Evolutionary conservation across 2,113 vertebrate genomes (phyloP), one percentile per base, ranked within the genome.

Genomic region (Copsychus sechellarum): DNA sequence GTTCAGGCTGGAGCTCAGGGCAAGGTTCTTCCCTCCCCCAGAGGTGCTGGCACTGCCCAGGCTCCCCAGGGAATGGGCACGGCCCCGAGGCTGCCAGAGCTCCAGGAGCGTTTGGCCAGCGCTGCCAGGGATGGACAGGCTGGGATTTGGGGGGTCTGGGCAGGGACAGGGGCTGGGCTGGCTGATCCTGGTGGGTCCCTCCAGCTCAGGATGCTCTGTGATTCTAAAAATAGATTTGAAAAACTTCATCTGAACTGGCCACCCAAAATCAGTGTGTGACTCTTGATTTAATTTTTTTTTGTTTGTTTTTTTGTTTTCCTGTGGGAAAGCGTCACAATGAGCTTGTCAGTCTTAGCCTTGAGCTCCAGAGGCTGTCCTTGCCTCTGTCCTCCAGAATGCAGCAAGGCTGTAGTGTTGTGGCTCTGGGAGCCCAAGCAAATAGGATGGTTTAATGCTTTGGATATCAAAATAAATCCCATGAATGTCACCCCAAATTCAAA

Each of bases 101-200:
- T 88, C 57, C 85, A 88, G 85, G 85, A 47, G 85, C 6, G 10
- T 25, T 79, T 79, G 74, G 74, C 0, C 34, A 56, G 40, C 40
- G 17, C 62, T 53, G 33, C 65, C 65, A 54, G 86, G 76, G 34
- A 19, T 84, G 70, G 3, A 2, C 77, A 66, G 77, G 86, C 3
- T 42, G 76, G 76, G 42, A 1, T 8, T 57, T 65, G 67, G 66
- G 50, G 56, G 4, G 17, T 26, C n/a, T 40, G 17, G 3, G 15
- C 73, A 88, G 67, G 67, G 33, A 1, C 14, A 33, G 51, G 36
- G 0, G 26, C 0, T 51, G 67, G 0, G 0, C 1, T 57, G 8
- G 42, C 0, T 6, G 15, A 8, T 26, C n/a, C 45, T 18, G 0
- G 17, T 42, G 53, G 28, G 17, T 13, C 14, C 18, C 14, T 4